Base-by-base conservation (phyloP, 1,140 invertebrate genomes). In the Sweltsa coloradensis region DNA sequence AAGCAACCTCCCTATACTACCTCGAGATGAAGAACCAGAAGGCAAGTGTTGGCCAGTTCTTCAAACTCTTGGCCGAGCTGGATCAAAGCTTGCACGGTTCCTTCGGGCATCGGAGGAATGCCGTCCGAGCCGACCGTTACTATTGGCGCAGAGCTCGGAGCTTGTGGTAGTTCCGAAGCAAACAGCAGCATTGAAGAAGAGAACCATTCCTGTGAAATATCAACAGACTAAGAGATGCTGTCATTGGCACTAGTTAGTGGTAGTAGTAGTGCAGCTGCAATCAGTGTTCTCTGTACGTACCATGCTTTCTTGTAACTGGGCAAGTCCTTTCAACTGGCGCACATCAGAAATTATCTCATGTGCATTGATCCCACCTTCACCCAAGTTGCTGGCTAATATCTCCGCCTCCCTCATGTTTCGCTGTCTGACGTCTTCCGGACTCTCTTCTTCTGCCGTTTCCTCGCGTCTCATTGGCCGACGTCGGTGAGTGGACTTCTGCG, bases 11-110 rank as follows among this genome's bases (percentile, higher is more conserved):
- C n/a, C n/a, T n/a, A n/a, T n/a, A n/a, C 34, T 58, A 83, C 86
- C 72, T 97, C 93, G 53, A 97, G 70, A 72, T 97, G 92, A 21
- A 97, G 63, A 23, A 96, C 78, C 14, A 97, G 63, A 27, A 97
- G 72, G 61, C 90, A 94, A 26, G 85, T 92, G 58, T 96, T 86
- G 0, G 89, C 81, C 34, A 96, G 71, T 53, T 92, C 85, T 59
- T 90, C 82, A 57, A 94, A 92, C 49, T 87, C 83, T 47, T 79
- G 68, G 1, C 86, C 83, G 13, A 91, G 69, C 45, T 75, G 71
- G 2, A 70, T 67, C 24, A 81, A 60, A 26, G 73, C 72, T 51
- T 65, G 65, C 19, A 74, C 54, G 39, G 71, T 70, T 41, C 61
- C 63, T 44, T 63, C 61, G 29, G 60, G 62, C 26, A 67, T 57